Base-by-base conservation (phyloP, 2,113 vertebrate genomes). In the Takifugu flavidus region DNA sequence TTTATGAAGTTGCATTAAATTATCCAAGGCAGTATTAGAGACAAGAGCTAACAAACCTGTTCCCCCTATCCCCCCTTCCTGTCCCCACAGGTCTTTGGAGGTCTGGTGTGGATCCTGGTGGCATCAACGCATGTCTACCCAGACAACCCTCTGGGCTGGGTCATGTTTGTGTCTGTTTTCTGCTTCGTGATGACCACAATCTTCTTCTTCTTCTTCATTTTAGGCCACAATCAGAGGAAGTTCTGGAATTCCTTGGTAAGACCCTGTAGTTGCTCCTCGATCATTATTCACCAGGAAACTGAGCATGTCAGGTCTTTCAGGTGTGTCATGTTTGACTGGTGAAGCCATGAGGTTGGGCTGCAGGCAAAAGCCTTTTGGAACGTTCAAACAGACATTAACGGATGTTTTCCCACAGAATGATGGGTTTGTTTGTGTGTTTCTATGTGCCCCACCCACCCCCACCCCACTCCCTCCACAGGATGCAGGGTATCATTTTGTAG, bases 121-220 rank as follows among this genome's bases (percentile, higher is more conserved):
- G 90, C 92, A 2, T 92, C 92, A 0, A 88, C 87, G 2, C 27
- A 0, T 0, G 65, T 93, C 6, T 0, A 0, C 0, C 2, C 54
- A 0, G 6, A 6, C 0, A 80, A 91, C 56, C 67, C 89, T 26
- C 77, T 89, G 76, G 93, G 91, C 53, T 94, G 93, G 92, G 91
- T 93, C 71, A 94, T 93, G 93, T 93, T 92, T 4, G 91, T 93
- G 42, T 93, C 92, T 0, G 47, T 94, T 62, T 92, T 93, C 85
- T 93, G 93, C 75, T 93, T 94, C 2, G 10, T 93, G 20, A 13
- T 85, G 49, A 94, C 92, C 0, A 91, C 88, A 0, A 0, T 86
- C 31, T 88, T 91, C 85, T 72, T 93, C 60, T 25, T 93, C 65
- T 78, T 92, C 63, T 94, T 91, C 69, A 4, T 91, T 15, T 78